Base-by-base conservation (phyloP, 2,113 vertebrate genomes). In the Astur gentilis region DNA sequence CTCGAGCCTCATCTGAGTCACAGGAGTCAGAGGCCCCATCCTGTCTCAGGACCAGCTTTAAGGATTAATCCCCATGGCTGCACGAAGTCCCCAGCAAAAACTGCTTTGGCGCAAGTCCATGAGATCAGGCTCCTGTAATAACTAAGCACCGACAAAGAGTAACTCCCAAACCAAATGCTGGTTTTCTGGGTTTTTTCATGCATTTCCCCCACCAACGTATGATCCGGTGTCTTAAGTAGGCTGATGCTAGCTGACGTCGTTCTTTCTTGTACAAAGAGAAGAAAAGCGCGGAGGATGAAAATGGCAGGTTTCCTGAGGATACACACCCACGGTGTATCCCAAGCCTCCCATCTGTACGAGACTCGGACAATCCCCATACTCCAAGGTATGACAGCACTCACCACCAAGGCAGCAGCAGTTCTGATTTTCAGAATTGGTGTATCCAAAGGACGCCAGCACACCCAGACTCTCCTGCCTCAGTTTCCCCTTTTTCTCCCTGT, bases 281-380 rank as follows among this genome's bases (percentile, higher is more conserved):
- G 75, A 16, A 64, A 67, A 52, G 31, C 0, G 0, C 2, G 2
- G 52, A 86, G 25, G 42, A 50, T 15, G 75, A 89, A n/a, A 70
- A 78, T 0, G 6, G 38, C 26, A 27, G 66, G 34, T 45, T 73
- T 66, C 57, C 80, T 31, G 18, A 49, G 80, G 52, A 36, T 4
- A 14, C 8, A 26, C 7, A 3, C 20, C 60, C 54, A 5, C 4
- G 4, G 79, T 2, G 8, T 20, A 42, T 22, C 61, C 79, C 69
- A 36, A 64, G 6, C 12, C 40, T 72, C 66, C 20, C 1, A 0
- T 3, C 44, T 11, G 8, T 9, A 21, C 2, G 3, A 31, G 36
- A 16, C 64, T 78, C 18, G 3, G 15, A 38, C 10, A 10, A 49
- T 6, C 16, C 77, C 4, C 2, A 1, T 2, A 0, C 38, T 44